Evolutionary conservation across 2,888 invertebrate species (phyloP).

Genomic region (Zaprionus bogoriensis): DNA sequence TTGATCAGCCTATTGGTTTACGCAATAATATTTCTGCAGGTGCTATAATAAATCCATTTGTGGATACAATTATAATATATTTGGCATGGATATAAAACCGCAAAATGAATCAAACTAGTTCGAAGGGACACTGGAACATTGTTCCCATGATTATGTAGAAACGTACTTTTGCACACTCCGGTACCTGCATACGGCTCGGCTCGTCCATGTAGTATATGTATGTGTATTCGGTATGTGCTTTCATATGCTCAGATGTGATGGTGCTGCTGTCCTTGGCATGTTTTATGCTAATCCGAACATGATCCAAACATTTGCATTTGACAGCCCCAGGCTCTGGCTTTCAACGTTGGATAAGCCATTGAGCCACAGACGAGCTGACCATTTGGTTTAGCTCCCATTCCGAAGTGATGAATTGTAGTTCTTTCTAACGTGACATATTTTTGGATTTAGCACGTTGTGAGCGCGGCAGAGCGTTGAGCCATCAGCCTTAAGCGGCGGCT

Average conservation of each 20-base stretch:
- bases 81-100: neutral
- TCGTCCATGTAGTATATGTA: neutral
- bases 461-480: slow-evolving; percentile 23
- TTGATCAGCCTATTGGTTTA: too few species aligned
- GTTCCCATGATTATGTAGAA: neutral
- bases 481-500: slow-evolving; percentile 27
- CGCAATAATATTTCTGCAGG: too few species aligned
- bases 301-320: slow-evolving; percentile 60
- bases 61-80: neutral
- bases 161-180: neutral
- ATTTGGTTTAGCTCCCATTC: slow-evolving; percentile 9
- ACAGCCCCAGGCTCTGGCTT: slow-evolving; percentile 51
- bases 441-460: slow-evolving; percentile 24
- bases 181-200: neutral
- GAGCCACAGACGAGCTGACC: slow-evolving; percentile 32
- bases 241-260: neutral
- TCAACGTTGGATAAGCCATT: slow-evolving; percentile 50
- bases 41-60: neutral
- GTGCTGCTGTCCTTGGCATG: slow-evolving; percentile 53
- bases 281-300: slow-evolving; percentile 64
- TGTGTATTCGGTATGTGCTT: neutral
- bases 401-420: slow-evolving; percentile 52
- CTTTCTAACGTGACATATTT: slow-evolving; percentile 42
- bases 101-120: neutral
- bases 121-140: neutral